phyloP scores from a whole-genome alignment of 2,797 vertebrate species.

The Sphenopsis melanotis region DNA sequence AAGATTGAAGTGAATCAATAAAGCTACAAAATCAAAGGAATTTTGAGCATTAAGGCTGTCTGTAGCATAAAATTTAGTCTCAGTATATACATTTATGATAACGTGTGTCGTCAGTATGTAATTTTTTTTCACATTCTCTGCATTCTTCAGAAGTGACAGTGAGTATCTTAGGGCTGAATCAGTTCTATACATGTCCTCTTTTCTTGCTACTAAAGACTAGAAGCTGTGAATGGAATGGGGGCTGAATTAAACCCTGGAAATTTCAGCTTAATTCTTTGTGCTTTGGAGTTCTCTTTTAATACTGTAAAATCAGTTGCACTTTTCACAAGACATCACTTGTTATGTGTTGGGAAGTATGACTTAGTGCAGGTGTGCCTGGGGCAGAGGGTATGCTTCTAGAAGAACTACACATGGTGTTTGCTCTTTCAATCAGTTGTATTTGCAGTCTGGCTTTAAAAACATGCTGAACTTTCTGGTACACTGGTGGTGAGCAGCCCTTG shows the following conservation, averaged over 20 bases:
- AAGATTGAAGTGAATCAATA: not conserved
- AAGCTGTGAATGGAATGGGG: fast-evolving
- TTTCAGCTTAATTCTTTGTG: not conserved
- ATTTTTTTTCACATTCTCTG: not conserved
- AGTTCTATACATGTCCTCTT: not conserved
- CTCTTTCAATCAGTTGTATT: not conserved
- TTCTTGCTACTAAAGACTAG: not conserved
- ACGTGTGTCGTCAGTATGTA: not conserved
- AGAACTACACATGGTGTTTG: not conserved
- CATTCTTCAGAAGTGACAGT: not conserved
- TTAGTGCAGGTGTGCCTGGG: not conserved
- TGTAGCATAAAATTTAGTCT: not conserved
- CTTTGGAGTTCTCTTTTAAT: not conserved
- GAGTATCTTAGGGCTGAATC: not conserved
- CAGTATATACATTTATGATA: not conserved
- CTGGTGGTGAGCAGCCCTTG: not conserved
- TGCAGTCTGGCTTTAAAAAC: not conserved
- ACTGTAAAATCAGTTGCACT: not conserved
- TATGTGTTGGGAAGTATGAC: not conserved
- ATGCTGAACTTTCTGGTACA: not conserved
- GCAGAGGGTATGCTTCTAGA: not conserved
- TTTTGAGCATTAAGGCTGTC: not conserved
- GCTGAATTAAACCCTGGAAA: not conserved
- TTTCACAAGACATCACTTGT: not conserved
- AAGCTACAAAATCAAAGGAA: not conserved